Base-by-base conservation (phyloP, 2,888 invertebrate species). In the Trichacis sp. region DNA sequence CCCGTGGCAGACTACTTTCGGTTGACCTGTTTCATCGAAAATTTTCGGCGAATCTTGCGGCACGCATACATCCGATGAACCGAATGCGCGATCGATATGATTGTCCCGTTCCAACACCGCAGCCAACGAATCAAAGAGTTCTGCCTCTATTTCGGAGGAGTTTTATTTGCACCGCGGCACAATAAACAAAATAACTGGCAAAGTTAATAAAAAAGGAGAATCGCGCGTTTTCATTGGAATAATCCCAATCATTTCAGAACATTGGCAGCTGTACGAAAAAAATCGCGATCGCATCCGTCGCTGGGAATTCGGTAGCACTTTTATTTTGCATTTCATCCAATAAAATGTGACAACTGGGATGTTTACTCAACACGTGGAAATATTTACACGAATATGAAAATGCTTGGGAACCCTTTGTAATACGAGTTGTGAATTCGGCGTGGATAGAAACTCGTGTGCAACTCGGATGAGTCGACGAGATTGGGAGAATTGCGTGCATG, bases 51-150 rank as follows among this genome's bases (percentile, higher is more conserved):
- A 48, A 67, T 67, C 62, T 66, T 66, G 66, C 47, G 62, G 62
- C 58, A 67, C 62, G 66, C 62, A 67, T 50, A 59, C 53, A 62
- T 52, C 53, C 62, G 43, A 62, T 59, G 66, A 62, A 67, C 66
- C 62, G 59, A 67, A 62, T 59, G 59, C 56, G 33, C 62, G 66
- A 67, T 67, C 67, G 67, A 67, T 67, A 67, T 60, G 67, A 47
- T 63, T 51, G 56, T 55, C 59, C 63, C 56, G 62, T 67, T 67
- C 59, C 6, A 33, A 6, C 56, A 58, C 58, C 50, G 48, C 61
- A 47, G 20, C 42, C 29, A 42, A 49, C 24, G 60, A 57, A 36
- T 50, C 64, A 49, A 55, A 60, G 49, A 58, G 56, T 62, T 62
- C 62, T 56, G 59, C 62, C 62, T 66, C 66, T 56, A 66, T 62